Conservation (phyloP, 2,888 invertebrate species). For the Rhorus exstirpatorius region DNA sequence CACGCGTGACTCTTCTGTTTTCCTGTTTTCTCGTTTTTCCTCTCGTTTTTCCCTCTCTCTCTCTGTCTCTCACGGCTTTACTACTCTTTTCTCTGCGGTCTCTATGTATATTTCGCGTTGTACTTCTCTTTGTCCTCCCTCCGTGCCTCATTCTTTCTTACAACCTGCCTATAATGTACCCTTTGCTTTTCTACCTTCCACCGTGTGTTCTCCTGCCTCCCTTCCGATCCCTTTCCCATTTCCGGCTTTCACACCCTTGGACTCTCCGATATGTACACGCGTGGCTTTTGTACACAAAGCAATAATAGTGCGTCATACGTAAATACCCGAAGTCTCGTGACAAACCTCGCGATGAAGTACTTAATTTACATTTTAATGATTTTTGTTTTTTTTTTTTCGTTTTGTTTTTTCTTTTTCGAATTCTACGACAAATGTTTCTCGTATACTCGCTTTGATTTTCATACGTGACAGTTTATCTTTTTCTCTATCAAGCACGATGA, state of each 20-base stretch:
- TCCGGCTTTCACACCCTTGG: slow-evolving; percentile 33
- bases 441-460: too few relatives aligned
- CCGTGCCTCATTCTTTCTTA: background rate
- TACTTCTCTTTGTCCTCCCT: slow-evolving; percentile 13
- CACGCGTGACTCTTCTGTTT: slow-evolving; percentile 3
- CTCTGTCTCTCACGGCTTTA: slow-evolving; percentile 1
- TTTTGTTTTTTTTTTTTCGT: too few relatives aligned
- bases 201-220: background rate
- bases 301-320: background rate
- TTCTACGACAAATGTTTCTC: too few relatives aligned
- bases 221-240: slow-evolving; percentile 33
- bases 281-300: background rate
- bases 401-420: too few relatives aligned
- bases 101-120: slow-evolving; percentile 17
- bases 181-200: slow-evolving; percentile 26
- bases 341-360: background rate
- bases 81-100: slow-evolving; percentile 14
- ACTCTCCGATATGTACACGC: background rate
- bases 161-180: slow-evolving; percentile 2
- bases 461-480: too few relatives aligned
- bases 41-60: slow-evolving; percentile 4
- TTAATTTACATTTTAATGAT: background rate
- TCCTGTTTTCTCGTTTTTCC: background rate
- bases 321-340: background rate
- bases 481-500: too few relatives aligned